Evolutionary conservation across 1,140 invertebrate species (phyloP).

Genomic region (Lamellibrachia luymesi): DNA sequence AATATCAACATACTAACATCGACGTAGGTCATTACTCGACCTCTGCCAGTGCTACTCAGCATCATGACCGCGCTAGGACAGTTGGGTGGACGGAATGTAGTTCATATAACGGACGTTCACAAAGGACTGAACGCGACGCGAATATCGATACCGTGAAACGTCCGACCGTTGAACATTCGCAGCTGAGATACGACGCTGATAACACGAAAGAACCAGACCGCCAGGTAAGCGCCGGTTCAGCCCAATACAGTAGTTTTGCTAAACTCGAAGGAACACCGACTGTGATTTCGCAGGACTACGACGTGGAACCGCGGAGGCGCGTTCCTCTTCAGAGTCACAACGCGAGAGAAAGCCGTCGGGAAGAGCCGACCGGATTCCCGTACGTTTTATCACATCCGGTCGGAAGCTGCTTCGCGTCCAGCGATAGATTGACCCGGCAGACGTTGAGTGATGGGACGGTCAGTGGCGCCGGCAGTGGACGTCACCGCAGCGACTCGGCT

Average conservation of each 20-base stretch:
- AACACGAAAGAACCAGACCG: background rate
- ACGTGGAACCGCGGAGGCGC: background rate
- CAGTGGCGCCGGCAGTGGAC: background rate
- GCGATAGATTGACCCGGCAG: background rate
- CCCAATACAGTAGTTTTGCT: background rate
- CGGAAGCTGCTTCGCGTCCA: background rate
- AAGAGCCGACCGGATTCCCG: background rate
- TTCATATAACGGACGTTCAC: background rate
- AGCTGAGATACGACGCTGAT: background rate
- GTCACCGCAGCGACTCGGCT: background rate
- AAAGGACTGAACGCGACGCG: background rate
- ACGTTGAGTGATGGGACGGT: background rate
- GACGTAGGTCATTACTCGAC: background rate
- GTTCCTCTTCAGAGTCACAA: background rate
- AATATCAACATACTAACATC: background rate
- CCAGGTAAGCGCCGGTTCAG: background rate
- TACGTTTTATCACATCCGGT: background rate
- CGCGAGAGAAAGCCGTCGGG: background rate
- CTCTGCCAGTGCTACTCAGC: background rate
- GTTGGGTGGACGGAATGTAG: background rate
- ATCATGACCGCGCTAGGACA: background rate
- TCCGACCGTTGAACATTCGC: background rate
- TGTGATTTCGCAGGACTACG: background rate
- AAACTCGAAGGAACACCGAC: background rate
- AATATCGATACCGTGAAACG: background rate